Base-by-base conservation (phyloP, 2,113 vertebrate genomes). In the Brachionichthys hirsutus region DNA sequence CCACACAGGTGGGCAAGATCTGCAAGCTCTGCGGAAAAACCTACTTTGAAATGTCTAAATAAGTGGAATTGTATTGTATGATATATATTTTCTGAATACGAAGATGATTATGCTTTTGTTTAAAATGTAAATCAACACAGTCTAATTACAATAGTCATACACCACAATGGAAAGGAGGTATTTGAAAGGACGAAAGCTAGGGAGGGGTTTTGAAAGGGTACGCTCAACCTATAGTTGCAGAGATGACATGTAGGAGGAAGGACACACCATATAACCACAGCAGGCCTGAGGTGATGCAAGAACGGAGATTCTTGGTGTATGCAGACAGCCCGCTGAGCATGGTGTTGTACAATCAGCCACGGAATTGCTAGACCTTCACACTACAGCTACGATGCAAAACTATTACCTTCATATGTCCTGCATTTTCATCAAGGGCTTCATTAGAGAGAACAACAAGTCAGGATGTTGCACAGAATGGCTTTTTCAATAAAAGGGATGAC, bases 281-380 rank as follows among this genome's bases (percentile, higher is more conserved):
- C 13, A 34, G 35, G 24, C 38, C 47, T 45, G 9, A 55, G 57
- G 53, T 55, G 70, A 72, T 69, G 62, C 42, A 54, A 67, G 24
- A 67, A 16, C 15, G n/a, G 2, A 51, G 45, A 6, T 45, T 62
- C 43, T 70, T n/a, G 67, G 45, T 60, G 58, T 34, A 64, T 53
- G 50, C 34, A 51, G 13, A 51, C 35, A 56, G 42, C 54, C 11
- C 0, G 19, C 54, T 53, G n/a, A n/a, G n/a, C n/a, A n/a, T n/a
- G n/a, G n/a, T n/a, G n/a, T n/a, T n/a, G n/a, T n/a, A n/a, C n/a
- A n/a, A n/a, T n/a, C n/a, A n/a, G n/a, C n/a, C n/a, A n/a, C n/a
- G n/a, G n/a, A 41, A 44, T 42, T 50, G 38, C 38, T 19, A 4
- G n/a, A 40, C 2, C 19, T n/a, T 43, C 35, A 61, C 38, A 50